Percentiles rank a stretch among this genome's conserved stretches.
These are phyloP conservation scores for Clarias gariepinus DNA, from an alignment of 2,113 vertebrate species.

Conservation along the genomic window DNA sequence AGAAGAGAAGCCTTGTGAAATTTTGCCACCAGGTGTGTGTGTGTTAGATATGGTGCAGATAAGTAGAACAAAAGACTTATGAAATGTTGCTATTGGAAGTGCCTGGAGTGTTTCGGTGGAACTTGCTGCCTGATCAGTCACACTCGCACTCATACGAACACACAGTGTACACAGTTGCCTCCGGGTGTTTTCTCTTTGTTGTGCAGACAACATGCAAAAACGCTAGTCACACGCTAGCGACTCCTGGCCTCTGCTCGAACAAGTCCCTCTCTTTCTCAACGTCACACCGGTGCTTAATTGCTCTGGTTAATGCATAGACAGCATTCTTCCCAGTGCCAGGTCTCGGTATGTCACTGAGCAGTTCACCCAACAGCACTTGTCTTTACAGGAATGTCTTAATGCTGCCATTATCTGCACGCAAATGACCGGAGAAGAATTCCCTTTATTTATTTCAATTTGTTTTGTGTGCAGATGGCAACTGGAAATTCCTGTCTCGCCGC, in stretches of 20 bases:
- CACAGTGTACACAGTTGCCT: not conserved
- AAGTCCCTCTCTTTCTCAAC: not conserved
- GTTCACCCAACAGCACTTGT: not conserved
- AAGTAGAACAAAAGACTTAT: not conserved
- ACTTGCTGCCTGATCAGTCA: not conserved
- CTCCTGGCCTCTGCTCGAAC: constrained; percentile 5
- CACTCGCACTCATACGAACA: constrained; percentile 7
- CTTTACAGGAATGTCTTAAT: not conserved
- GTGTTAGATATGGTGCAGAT: too few species aligned
- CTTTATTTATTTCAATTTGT: not conserved
- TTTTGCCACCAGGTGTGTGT: not conserved
- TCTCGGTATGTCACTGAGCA: not conserved
- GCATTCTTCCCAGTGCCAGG: too few species aligned
- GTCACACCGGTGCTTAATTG: not conserved
- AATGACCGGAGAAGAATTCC: not conserved
- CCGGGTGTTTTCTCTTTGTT: constrained; percentile 24
- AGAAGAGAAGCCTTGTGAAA: not conserved
- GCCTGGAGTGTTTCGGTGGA: not conserved
- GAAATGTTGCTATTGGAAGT: not conserved
- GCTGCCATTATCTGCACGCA: not conserved
- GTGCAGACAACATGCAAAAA: constrained; percentile 17
- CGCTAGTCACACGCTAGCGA: constrained; percentile 7
- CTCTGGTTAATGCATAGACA: too few species aligned
- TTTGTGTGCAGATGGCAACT: not conserved
- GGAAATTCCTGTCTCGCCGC: constrained; percentile 42